Evolutionary conservation across 1,140 invertebrate genomes (phyloP), one percentile per base, ranked within the genome.

Genomic region (Anoplolepis gracilipes): DNA sequence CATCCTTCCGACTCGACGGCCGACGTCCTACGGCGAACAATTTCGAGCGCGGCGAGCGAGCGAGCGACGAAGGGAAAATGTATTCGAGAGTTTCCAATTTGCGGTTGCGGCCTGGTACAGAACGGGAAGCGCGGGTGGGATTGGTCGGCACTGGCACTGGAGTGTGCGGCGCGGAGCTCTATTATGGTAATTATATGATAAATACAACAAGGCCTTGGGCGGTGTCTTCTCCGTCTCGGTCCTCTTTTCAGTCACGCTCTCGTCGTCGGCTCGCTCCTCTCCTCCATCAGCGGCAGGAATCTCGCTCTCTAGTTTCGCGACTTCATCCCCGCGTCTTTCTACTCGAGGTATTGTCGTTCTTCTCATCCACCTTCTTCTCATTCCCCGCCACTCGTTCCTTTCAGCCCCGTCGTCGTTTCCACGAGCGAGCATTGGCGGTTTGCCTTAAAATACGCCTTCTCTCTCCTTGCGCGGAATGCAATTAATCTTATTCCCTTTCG

Each of bases 161-260:
- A 72, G 79, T 36, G 79, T 30, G 90, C 90, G 91, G 90, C 88
- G 92, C 90, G 87, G 87, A 87, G 92, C 92, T 94, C 92, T 94
- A 94, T 95, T 94, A 95, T 95, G 94, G 93, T 95, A 95, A 95
- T 95, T 95, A 95, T 94, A 95, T 95, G 94, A 95, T 95, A 95
- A 95, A 95, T 95, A 95, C 92, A 94, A 94, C 93, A 94, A 94
- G 93, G 92, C 94, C 92, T 91, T 86, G 87, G 92, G 93, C 93
- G 90, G 87, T 92, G 91, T 94, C 92, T 94, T 91, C 86, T 92
- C 85, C 90, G 84, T 89, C 88, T 82, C 86, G 89, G 91, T 90
- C 87, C 86, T 90, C 89, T 90, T 88, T 86, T 79, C 67, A 82
- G 89, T 84, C 88, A 77, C 76, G 85, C 79, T 70, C 81, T n/a